Evolutionary conservation across 2,888 invertebrate genomes (phyloP).

Genomic region (Chalcis sispes): DNA sequence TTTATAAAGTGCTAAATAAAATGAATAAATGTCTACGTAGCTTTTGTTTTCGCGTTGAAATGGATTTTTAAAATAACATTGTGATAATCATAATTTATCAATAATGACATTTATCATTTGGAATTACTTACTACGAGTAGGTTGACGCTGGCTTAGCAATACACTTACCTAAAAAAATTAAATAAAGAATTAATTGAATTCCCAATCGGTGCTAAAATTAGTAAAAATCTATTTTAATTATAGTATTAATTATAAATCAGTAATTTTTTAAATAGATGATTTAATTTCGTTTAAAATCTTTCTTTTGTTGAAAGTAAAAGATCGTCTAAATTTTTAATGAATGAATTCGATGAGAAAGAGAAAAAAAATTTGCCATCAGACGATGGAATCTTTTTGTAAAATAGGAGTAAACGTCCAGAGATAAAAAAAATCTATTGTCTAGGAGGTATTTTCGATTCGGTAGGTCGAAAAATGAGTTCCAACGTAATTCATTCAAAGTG

Average conservation of each 20-base stretch:
- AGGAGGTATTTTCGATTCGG: slow-evolving; percentile 38
- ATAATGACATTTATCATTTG: not conserved
- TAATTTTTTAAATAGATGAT: too few species aligned
- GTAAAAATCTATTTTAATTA: too few species aligned
- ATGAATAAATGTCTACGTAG: too few species aligned
- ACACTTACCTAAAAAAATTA: slow-evolving; percentile 43
- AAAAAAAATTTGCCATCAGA: not conserved
- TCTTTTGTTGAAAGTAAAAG: too few species aligned
- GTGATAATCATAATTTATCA: too few species aligned
- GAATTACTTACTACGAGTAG: slow-evolving; percentile 32
- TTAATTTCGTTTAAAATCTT: too few species aligned
- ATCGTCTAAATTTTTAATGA: too few species aligned
- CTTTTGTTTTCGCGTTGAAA: not conserved
- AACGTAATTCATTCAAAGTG: slow-evolving; percentile 41
- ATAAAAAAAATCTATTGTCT: slow-evolving; percentile 35
- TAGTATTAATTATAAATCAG: too few species aligned
- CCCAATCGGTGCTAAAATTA: too few species aligned
- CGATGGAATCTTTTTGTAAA: not conserved
- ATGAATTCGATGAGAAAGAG: not conserved
- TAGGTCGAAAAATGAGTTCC: slow-evolving; percentile 57
- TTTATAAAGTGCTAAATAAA: too few species aligned
- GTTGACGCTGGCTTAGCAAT: not conserved
- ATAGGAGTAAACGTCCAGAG: not conserved
- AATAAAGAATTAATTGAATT: not conserved
- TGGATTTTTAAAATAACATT: too few species aligned